Evolutionary conservation across 2,113 vertebrate species (phyloP).

Genomic region (Engraulis encrasicolus): DNA sequence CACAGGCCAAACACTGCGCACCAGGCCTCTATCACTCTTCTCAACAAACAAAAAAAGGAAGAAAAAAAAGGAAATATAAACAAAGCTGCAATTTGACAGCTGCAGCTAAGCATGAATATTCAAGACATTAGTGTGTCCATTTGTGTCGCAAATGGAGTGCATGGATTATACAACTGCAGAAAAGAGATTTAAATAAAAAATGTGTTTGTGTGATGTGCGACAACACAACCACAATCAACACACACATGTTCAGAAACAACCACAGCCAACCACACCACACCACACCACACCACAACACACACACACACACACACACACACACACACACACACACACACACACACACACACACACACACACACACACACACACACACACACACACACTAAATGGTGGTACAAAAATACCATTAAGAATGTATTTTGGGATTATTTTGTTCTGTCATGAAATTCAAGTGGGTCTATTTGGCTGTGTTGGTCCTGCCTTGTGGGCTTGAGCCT

Average conservation of each 20-base stretch:
- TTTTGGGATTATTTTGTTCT: not conserved
- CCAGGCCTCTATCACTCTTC: not conserved
- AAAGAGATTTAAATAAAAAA: too few relatives aligned
- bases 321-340: too few relatives aligned
- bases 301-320: too few relatives aligned
- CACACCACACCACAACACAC: too few relatives aligned
- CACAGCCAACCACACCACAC: too few relatives aligned
- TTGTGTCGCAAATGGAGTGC: constrained; percentile 20
- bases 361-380: too few relatives aligned
- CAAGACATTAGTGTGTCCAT: constrained; percentile 16
- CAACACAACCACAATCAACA: not conserved
- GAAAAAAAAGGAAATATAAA: too few relatives aligned
- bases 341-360: too few relatives aligned
- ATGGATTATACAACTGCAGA: not conserved
- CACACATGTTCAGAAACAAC: too few relatives aligned
- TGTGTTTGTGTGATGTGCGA: not conserved
- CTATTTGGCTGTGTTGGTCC: not conserved
- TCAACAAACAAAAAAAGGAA: too few relatives aligned
- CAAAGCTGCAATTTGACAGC: not conserved
- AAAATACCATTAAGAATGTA: not conserved
- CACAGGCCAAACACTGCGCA: not conserved
- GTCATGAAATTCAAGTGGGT: not conserved
- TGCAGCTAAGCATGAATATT: constrained; percentile 26
- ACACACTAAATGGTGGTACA: not conserved
- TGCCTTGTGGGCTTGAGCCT: not conserved